These are phyloP conservation scores for Aurelia aurita complex sp. Pacific DNA, from an alignment of 30 jellyfish, hydroid and myxozoan genomes.

Conservation along the genomic window DNA sequence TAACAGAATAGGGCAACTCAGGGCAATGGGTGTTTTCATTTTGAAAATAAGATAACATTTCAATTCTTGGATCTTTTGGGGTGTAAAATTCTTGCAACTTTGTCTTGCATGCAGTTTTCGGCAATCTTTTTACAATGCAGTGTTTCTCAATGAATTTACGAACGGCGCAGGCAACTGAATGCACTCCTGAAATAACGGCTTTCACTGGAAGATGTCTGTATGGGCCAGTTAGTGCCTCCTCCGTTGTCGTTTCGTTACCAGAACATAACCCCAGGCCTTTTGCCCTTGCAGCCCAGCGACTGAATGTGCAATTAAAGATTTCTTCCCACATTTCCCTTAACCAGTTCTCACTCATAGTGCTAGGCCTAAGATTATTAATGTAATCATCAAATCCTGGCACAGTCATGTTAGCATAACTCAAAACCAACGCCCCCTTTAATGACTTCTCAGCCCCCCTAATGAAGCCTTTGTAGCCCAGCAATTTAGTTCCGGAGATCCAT, in stretches of 20 bases:
- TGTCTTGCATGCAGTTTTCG: constrained; percentile 19
- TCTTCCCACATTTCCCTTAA: neutral
- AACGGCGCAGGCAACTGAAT: constrained; percentile 32
- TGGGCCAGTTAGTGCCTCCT: neutral
- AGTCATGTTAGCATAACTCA: constrained; percentile 17
- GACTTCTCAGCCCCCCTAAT: constrained; percentile 16
- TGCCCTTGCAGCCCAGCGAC: neutral
- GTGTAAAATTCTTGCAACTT: neutral
- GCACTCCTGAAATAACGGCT: constrained; percentile 24
- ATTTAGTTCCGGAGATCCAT: constrained; percentile 10
- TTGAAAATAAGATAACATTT: neutral
- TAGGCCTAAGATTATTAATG: constrained; percentile 2
- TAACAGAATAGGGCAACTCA: constrained; percentile 1
- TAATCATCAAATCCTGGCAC: constrained; percentile 16
- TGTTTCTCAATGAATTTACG: constrained; percentile 11
- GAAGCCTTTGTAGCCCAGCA: constrained; percentile 3
- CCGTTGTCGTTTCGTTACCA: neutral
- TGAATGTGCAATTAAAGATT: constrained; percentile 11
- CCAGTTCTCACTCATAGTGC: neutral
- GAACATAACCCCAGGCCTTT: neutral
- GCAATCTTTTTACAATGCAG: constrained; percentile 6
- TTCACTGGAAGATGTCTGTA: constrained; percentile 2
- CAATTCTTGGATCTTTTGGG: constrained; percentile 14
- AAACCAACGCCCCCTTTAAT: constrained; percentile 26
- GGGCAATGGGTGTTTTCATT: neutral